phyloP scores from a whole-genome alignment of 2,888 invertebrate genomes.

The Megamerina dolium region DNA sequence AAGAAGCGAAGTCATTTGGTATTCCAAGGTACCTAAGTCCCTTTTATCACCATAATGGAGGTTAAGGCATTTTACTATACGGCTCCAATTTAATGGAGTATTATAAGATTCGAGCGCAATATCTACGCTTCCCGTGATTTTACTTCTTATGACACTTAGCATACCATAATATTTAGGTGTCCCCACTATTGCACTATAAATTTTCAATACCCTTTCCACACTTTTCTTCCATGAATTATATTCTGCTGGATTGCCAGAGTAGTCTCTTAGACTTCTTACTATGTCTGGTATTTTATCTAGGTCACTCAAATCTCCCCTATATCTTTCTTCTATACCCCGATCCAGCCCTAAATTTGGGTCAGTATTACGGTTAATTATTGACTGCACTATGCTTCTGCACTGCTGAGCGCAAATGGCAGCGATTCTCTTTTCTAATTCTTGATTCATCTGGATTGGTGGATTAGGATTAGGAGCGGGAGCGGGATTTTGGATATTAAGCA shows the following conservation, averaged over 20 bases:
- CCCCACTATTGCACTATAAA: conserved; percentile 7
- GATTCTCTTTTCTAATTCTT: no score
- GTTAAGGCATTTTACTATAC: conserved; percentile 7
- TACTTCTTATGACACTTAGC: not conserved
- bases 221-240: conserved; percentile 12
- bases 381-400: no score
- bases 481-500: no score
- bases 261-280: not conserved
- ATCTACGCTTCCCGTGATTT: conserved; percentile 4
- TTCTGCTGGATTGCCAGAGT: no score
- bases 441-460: no score
- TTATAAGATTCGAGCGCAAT: conserved; percentile 7
- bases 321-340: no score
- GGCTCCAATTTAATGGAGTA: conserved; percentile 1
- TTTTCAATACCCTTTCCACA: conserved; percentile 7
- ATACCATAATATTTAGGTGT: conserved; percentile 4
- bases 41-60: conserved; percentile 18
- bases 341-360: no score
- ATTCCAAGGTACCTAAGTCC: conserved; percentile 15
- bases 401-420: no score
- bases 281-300: no score
- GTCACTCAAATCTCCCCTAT: not conserved
- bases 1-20: conserved; percentile 12
- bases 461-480: no score
- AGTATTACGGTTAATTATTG: no score